These are phyloP conservation scores for Triplophysa bombifrons DNA, from an alignment of 2,797 vertebrate species.

Conservation along the genomic window DNA sequence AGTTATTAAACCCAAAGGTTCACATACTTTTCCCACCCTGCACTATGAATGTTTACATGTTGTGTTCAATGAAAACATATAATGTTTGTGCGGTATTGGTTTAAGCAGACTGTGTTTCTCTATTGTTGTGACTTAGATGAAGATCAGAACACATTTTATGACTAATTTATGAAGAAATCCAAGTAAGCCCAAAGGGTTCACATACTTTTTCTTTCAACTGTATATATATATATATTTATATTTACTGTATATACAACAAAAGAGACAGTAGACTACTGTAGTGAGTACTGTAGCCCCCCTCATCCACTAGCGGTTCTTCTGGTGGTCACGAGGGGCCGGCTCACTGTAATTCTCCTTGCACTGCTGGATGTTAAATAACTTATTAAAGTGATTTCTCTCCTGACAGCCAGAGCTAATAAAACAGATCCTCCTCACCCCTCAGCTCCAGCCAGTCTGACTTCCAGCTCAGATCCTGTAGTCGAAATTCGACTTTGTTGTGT, in stretches of 20 bases:
- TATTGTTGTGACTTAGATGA: too few relatives aligned
- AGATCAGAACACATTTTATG: too few relatives aligned
- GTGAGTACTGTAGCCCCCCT: not conserved
- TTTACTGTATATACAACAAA: not conserved
- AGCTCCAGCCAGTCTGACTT: constrained; percentile 38
- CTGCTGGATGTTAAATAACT: constrained; percentile 58
- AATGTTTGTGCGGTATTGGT: too few relatives aligned
- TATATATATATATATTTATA: too few relatives aligned
- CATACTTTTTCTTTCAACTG: too few relatives aligned
- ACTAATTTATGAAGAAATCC: too few relatives aligned
- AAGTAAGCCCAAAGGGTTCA: too few relatives aligned
- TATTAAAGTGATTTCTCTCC: constrained; percentile 64
- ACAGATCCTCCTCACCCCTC: constrained; percentile 45
- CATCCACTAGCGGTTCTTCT: not conserved
- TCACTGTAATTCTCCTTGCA: constrained; percentile 49
- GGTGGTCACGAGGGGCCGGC: constrained; percentile 50
- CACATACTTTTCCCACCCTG: too few relatives aligned
- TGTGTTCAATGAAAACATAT: too few relatives aligned
- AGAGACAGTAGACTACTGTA: not conserved
- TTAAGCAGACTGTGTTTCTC: too few relatives aligned
- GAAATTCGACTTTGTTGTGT: constrained; percentile 22
- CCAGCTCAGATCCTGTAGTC: constrained; percentile 24
- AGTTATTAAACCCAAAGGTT: too few relatives aligned
- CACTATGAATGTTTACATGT: too few relatives aligned
- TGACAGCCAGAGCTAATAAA: constrained; percentile 60